Evolutionary conservation across 2,888 invertebrate species (phyloP).

Genomic region (Lycia hirtaria): DNA sequence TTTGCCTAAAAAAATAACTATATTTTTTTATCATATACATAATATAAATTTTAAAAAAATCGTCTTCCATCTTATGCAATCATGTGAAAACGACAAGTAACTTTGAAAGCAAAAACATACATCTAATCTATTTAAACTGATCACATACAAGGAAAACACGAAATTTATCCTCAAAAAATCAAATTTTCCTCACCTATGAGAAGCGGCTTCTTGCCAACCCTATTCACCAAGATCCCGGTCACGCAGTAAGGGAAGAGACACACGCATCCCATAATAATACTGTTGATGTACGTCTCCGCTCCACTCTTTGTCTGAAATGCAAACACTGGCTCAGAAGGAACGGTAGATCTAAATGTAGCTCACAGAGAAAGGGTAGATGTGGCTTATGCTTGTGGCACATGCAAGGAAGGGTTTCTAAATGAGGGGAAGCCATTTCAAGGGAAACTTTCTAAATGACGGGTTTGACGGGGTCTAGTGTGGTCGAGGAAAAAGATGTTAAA

Average conservation of each 20-base stretch:
- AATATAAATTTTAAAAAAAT: not conserved
- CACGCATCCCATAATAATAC: slow-evolving; percentile 62
- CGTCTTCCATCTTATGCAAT: too few relatives aligned
- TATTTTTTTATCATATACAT: not conserved
- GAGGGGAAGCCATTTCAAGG: slow-evolving; percentile 9
- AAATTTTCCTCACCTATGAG: slow-evolving; percentile 41
- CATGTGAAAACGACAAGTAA: not conserved
- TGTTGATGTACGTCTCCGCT: slow-evolving; percentile 68
- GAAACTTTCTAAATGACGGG: slow-evolving; percentile 22
- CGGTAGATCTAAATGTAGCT: too few relatives aligned
- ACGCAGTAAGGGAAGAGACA: slow-evolving; percentile 59
- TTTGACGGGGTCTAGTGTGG: slow-evolving; percentile 13
- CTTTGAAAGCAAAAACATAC: not conserved
- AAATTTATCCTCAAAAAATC: slow-evolving; percentile 11
- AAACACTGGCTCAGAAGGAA: slow-evolving; percentile 17
- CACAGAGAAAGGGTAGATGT: slow-evolving; percentile 12
- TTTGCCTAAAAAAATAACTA: too few relatives aligned
- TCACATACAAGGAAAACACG: slow-evolving; percentile 9
- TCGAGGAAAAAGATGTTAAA: slow-evolving; percentile 19
- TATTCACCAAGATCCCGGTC: slow-evolving; percentile 61
- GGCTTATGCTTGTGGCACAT: slow-evolving; percentile 6
- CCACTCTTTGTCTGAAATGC: slow-evolving; percentile 63
- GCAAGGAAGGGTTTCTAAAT: slow-evolving; percentile 15
- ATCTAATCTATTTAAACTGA: not conserved
- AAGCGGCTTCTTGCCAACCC: slow-evolving; percentile 64